Evolutionary conservation across 1,140 invertebrate species (phyloP).

Genomic region (Notospermus geniculatus): DNA sequence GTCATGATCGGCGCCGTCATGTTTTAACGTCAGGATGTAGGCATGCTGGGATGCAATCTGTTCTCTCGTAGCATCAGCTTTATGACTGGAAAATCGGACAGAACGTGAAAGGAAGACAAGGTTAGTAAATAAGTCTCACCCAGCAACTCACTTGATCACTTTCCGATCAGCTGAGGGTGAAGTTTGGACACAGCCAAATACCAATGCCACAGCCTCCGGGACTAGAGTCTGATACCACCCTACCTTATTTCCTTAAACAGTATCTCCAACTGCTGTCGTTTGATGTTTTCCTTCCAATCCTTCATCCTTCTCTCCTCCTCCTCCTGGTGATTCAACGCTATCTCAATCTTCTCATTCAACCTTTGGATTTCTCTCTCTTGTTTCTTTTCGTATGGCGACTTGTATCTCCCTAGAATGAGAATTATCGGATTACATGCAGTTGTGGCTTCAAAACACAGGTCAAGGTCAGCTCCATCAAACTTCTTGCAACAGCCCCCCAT

Average conservation of each 20-base stretch:
- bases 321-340: conserved; percentile 17
- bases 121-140: too few relatives aligned
- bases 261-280: conserved; percentile 31
- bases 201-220: too few relatives aligned
- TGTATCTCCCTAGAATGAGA: conserved; percentile 13
- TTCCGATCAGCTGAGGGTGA: too few relatives aligned
- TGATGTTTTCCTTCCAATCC: conserved; percentile 14
- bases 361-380: conserved; percentile 39
- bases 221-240: too few relatives aligned
- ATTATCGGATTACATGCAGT: neutral
- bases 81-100: neutral
- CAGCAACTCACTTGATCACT: too few relatives aligned
- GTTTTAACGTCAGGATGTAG: conserved; percentile 37
- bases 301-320: conserved; percentile 16
- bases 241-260: conserved; percentile 34
- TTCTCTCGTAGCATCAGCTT: neutral
- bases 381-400: conserved; percentile 45
- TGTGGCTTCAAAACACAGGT: too few relatives aligned
- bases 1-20: conserved; percentile 34
- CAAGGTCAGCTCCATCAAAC: too few relatives aligned
- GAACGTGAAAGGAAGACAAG: too few relatives aligned
- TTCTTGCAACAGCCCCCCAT: too few relatives aligned
- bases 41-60: conserved; percentile 42
- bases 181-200: too few relatives aligned
- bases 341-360: conserved; percentile 34